Evolutionary conservation across 2,888 invertebrate species (phyloP), one percentile per base, ranked within the genome.

Genomic region (Sphaerophoria rueppellii): DNA sequence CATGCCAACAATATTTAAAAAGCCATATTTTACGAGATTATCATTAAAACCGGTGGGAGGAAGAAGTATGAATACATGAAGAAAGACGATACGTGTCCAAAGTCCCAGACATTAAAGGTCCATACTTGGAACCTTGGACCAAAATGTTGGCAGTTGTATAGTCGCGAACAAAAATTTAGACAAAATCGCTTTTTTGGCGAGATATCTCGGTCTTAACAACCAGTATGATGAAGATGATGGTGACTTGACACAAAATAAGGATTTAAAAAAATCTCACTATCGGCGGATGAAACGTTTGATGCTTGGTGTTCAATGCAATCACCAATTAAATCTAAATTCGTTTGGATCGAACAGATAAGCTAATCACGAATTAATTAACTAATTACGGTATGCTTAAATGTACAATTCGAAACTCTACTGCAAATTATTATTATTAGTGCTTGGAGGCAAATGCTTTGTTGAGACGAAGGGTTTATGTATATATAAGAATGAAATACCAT

Each of bases 21-120:
- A 90, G 90, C 89, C 90, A 91, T 91, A 91, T 90, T 90, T 91
- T 89, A 91, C 85, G 87, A 91, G 91, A 91, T 91, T 91, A 91
- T 91, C 91, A 91, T 91, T 91, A 91, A 91, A 91, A 90, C 87
- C 88, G 88, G 90, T 91, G 90, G 91, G 91, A 88, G 90, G 89
- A 89, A 88, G 87, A 85, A 82, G 87, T 83, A 79, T 82, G 77
- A 70, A 86, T 82, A 71, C 81, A 82, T 58, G 70, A 65, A 63
- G 73, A 86, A 76, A 83, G 73, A 70, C 77, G 82, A 86, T 86
- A 81, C 74, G 81, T 81, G 65, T 81, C 76, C 72, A 65, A 69
- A 73, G 65, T 60, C 69, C 74, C 72, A 80, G 80, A 46, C 74
- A 71, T 82, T 70, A 85, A 73, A 82, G 70, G 50, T 69, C 57